These are phyloP conservation scores for Agrilus biguttatus DNA, from an alignment of 2,888 invertebrate genomes.

Conservation along the genomic window DNA sequence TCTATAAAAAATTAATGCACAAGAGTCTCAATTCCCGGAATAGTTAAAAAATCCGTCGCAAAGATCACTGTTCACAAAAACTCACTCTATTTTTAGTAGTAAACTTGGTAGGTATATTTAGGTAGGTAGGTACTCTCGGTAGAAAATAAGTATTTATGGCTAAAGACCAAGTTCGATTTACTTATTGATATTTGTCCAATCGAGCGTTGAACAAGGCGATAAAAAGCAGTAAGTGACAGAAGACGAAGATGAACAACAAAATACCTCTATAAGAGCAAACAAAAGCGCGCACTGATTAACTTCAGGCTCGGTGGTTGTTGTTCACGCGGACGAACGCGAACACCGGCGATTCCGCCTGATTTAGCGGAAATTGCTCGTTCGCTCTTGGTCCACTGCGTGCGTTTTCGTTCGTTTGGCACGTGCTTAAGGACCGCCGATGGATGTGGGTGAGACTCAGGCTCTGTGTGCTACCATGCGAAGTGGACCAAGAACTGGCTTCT, in stretches of 20 bases:
- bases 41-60: too few relatives aligned
- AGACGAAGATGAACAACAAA: constrained; percentile 2
- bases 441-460: constrained; percentile 19
- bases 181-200: too few relatives aligned
- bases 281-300: constrained; percentile 12
- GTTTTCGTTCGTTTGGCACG: constrained; percentile 23
- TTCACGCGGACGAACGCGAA: constrained; percentile 22
- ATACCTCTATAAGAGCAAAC: not conserved
- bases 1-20: too few relatives aligned
- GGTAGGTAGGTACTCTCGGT: too few relatives aligned
- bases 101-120: too few relatives aligned
- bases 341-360: constrained; percentile 24
- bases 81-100: too few relatives aligned
- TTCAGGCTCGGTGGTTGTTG: constrained; percentile 17
- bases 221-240: not conserved
- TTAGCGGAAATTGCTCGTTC: constrained; percentile 28
- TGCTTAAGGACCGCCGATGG: constrained; percentile 20
- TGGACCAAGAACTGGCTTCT: constrained; percentile 30
- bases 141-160: too few relatives aligned
- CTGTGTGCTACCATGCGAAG: constrained; percentile 29
- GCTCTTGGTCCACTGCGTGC: constrained; percentile 23
- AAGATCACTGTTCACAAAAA: too few relatives aligned
- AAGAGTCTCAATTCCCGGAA: too few relatives aligned
- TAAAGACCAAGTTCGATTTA: too few relatives aligned
- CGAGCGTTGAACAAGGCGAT: too few relatives aligned